These are phyloP conservation scores for Jaculus jaculus DNA, from an alignment of 2,113 vertebrate genomes.

Conservation along the genomic window DNA sequence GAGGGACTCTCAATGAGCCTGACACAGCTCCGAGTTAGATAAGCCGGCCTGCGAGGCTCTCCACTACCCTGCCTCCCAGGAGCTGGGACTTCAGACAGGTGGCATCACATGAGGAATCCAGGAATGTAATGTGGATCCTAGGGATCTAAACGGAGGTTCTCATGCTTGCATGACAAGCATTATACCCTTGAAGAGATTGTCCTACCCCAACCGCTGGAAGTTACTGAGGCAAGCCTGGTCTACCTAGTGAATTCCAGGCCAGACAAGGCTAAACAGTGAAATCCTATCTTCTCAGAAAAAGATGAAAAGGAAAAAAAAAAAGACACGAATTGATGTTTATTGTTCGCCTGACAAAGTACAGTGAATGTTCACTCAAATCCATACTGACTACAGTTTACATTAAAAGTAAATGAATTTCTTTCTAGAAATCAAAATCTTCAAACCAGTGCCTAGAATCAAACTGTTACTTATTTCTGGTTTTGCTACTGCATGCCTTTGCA, in stretches of 20 bases:
- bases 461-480: conserved; percentile 25
- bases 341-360: not conserved
- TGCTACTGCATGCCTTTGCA: not conserved
- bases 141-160: too few species aligned
- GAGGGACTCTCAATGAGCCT: too few species aligned
- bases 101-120: too few species aligned
- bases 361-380: not conserved
- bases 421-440: conserved; percentile 40
- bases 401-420: conserved; percentile 16
- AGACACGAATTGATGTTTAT: not conserved
- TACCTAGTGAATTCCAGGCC: not conserved
- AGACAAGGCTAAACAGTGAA: not conserved
- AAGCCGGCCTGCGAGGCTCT: too few species aligned
- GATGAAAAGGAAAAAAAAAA: not conserved
- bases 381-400: conserved; percentile 29
- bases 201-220: too few species aligned
- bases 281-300: not conserved
- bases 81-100: too few species aligned
- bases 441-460: conserved; percentile 9
- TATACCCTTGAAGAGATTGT: too few species aligned
- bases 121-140: too few species aligned
- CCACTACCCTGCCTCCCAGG: too few species aligned
- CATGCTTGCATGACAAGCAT: too few species aligned
- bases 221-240: not conserved
- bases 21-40: too few species aligned